Base-by-base conservation (phyloP, 2,888 invertebrate species). In the Lacanobia oleracea region DNA sequence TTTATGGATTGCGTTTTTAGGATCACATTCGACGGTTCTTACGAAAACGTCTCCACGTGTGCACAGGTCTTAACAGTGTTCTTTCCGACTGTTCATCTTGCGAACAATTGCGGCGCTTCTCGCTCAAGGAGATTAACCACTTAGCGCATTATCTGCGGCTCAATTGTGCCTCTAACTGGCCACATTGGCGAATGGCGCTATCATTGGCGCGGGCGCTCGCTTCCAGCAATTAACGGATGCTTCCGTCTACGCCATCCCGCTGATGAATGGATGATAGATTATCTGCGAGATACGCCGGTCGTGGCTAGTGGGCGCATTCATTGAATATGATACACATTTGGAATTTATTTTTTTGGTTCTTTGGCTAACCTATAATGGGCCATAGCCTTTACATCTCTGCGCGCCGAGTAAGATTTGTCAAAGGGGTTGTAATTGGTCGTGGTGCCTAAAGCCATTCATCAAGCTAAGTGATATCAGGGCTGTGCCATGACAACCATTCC, bases 101-200 rank as follows among this genome's bases (percentile, higher is more conserved):
- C 37, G 16, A 61, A 62, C 76, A 76, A 76, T 71, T 37, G 72
- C 78, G 82, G 78, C 67, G 66, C 79, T 21, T 40, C 21, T 21
- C 51, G 66, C 72, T 72, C 82, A 82, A 82, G 45, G 56, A 81
- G 82, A 85, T 82, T 78, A 82, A 73, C 64, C 82, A 82, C 59
- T 77, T 77, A 82, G 77, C 77, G 53, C 40, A 82, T 82, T 54
- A 69, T 18, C 63, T 63, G 77, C 82, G 70, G 78, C 82, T 77
- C 77, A 77, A 82, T 82, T 77, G 76, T 75, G 45, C 8, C 40
- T 54, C 23, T 65, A 73, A 73, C 59, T 64, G 59, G 50, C 54
- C 37, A 43, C 48, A 50, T 56, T 50, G 51, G 68, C 76, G 59
- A 21, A 0, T n/a, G 63, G 72, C 67, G 43, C 45, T 56, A 27